These are phyloP conservation scores for Leucophenga montana DNA, from an alignment of 2,888 invertebrate species.

Conservation along the genomic window DNA sequence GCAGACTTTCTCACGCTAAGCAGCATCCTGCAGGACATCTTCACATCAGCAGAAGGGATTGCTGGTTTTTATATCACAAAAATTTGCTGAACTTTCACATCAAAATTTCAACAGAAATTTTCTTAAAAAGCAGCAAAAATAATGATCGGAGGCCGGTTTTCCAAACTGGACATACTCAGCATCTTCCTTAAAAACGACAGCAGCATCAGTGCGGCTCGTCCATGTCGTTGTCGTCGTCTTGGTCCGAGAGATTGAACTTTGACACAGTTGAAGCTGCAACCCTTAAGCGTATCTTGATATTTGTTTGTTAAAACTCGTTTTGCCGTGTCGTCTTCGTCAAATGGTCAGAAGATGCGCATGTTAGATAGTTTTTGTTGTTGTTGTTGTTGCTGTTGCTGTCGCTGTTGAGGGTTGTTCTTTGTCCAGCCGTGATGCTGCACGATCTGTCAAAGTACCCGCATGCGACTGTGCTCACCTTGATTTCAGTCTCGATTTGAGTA, in stretches of 20 bases:
- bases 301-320: constrained; percentile 3
- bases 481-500: constrained; percentile 27
- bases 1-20: constrained; percentile 58
- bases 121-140: no score
- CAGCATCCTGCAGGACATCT: constrained; percentile 57
- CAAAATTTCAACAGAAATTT: constrained; percentile 63
- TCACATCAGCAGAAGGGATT: not conserved
- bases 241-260: constrained; percentile 56
- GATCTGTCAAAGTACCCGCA: constrained; percentile 53
- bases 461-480: constrained; percentile 30
- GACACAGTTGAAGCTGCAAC: constrained; percentile 38
- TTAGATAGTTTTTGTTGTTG: not conserved
- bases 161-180: constrained; percentile 53
- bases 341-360: constrained; percentile 13
- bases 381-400: not conserved
- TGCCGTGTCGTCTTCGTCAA: constrained; percentile 7
- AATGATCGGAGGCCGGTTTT: constrained; percentile 53
- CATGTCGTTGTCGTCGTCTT: not conserved
- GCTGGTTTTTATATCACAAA: constrained; percentile 52
- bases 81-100: constrained; percentile 62
- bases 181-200: not conserved
- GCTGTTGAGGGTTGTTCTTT: constrained; percentile 41
- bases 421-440: constrained; percentile 45
- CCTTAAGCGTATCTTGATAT: constrained; percentile 8
- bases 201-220: constrained; percentile 47